Evolutionary conservation across 1,140 invertebrate genomes (phyloP), one percentile per base, ranked within the genome.

Genomic region (Leptoteleia sp.): DNA sequence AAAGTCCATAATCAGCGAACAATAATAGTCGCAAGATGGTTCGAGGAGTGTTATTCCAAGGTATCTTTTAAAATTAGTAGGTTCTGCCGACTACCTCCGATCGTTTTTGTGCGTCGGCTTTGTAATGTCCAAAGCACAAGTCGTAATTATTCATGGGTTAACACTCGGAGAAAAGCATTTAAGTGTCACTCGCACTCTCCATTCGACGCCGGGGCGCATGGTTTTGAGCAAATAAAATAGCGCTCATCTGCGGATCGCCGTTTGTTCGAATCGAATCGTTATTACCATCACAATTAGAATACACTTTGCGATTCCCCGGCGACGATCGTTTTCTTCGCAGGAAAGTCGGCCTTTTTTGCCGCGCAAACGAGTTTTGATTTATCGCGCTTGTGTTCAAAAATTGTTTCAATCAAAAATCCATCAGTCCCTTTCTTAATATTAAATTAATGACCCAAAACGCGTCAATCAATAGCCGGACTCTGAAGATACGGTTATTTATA

Each of bases 31-130:
- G 12, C 40, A 45, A 76, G 76, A 83, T 73, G 80, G 65, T 77
- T 71, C 77, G 61, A 72, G 72, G 85, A 85, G 84, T 80, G 83
- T 81, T 81, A 85, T 85, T 87, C 81, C 81, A 84, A 81, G 81
- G 76, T 71, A 38, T 79, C 75, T 81, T 80, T 79, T 61, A 54
- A 68, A 75, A 47, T 65, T 52, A 72, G 33, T 72, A 12, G 50
- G 61, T 25, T 62, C 65, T 68, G 47, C 50, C 47, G 68, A 57
- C 55, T 45, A 54, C 64, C 37, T 68, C 25, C 12, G 42, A 25
- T 31, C 64, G 33, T 54, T 22, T 59, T 79, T 73, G 19, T 64
- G 62, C 12, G 7, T 33, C 8, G 6, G 55, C 55, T 73, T 68
- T 79, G 62, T 64, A 45, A 43, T 31, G 37, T 59, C 50, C 55